A percentile compares a stretch with the other conserved stretches of the same genome.
phyloP scores from a whole-genome alignment of 2,113 vertebrate genomes.

The Numenius arquata region DNA sequence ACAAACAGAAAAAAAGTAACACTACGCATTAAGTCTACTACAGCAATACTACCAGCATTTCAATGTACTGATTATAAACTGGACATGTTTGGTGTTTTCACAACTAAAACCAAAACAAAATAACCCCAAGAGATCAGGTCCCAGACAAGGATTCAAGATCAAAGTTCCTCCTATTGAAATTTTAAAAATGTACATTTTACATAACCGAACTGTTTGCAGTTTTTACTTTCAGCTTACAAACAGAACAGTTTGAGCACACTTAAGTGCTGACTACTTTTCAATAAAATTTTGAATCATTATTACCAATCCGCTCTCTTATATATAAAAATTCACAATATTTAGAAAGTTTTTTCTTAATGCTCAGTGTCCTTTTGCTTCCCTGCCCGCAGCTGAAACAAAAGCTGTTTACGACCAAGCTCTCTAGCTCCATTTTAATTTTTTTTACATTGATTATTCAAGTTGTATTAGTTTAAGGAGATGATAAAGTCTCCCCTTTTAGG shows the following conservation, averaged over 20 bases:
- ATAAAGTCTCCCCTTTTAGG: conserved; percentile 37
- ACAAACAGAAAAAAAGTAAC: conserved; percentile 66
- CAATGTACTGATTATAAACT: conserved; percentile 83
- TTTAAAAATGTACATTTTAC: conserved; percentile 61
- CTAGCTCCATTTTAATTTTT: conserved; percentile 20
- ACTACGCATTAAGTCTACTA: conserved; percentile 78
- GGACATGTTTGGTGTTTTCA: conserved; percentile 85
- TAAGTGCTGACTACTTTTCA: conserved; percentile 58
- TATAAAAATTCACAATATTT: conserved; percentile 71
- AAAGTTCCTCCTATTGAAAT: conserved; percentile 63
- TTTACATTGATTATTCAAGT: conserved; percentile 63
- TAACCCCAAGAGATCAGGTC: conserved; percentile 74
- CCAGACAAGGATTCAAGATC: conserved; percentile 82
- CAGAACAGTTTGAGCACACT: conserved; percentile 61
- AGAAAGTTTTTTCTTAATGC: conserved; percentile 67
- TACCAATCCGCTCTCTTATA: conserved; percentile 71
- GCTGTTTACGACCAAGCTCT: conserved; percentile 73
- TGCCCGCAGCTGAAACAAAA: conserved; percentile 83
- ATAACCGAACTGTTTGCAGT: conserved; percentile 59
- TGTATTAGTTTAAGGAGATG: conserved; percentile 45
- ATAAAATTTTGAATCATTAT: conserved; percentile 78
- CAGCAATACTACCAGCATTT: conserved; percentile 91
- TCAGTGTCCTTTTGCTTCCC: conserved; percentile 78
- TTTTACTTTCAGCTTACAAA: conserved; percentile 67
- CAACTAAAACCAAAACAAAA: conserved; percentile 74